Conservation (phyloP, 2,888 invertebrate species). For the Dione juno region DNA sequence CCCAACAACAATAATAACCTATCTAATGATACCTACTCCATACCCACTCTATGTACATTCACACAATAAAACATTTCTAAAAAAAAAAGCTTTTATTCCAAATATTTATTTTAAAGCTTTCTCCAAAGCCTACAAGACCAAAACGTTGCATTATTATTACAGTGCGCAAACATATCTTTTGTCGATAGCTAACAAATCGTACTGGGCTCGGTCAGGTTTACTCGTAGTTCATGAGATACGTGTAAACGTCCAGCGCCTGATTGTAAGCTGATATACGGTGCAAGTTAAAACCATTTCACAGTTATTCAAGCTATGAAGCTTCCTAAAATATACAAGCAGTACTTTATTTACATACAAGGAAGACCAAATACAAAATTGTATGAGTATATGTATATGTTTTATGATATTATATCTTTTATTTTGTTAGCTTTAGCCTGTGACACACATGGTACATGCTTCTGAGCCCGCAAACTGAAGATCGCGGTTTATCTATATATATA, state of each 20-base stretch:
- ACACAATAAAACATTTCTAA: too few species aligned
- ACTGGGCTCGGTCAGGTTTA: conserved; percentile 14
- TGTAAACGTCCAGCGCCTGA: conserved; percentile 22
- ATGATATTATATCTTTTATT: too few species aligned
- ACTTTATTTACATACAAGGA: background rate
- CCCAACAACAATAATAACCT: too few species aligned
- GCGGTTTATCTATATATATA: too few species aligned
- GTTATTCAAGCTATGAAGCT: conserved; percentile 2
- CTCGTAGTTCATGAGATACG: conserved; percentile 22
- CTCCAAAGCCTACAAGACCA: background rate
- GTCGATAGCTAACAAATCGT: conserved; percentile 21
- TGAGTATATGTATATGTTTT: background rate
- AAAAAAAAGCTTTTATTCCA: background rate
- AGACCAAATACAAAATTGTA: background rate
- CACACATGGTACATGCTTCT: too few species aligned
- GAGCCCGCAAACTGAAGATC: too few species aligned
- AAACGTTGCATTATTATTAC: background rate
- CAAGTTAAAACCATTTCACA: conserved; percentile 11
- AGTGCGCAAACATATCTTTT: background rate
- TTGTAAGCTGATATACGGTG: conserved; percentile 23
- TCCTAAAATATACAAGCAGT: background rate
- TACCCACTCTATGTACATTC: too few species aligned
- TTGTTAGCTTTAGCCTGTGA: too few species aligned
- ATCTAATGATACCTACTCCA: too few species aligned
- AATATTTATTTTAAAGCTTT: background rate